Evolutionary conservation across 2,797 vertebrate genomes (phyloP), one percentile per base, ranked within the genome.

Genomic region (Crocidura indochinensis): DNA sequence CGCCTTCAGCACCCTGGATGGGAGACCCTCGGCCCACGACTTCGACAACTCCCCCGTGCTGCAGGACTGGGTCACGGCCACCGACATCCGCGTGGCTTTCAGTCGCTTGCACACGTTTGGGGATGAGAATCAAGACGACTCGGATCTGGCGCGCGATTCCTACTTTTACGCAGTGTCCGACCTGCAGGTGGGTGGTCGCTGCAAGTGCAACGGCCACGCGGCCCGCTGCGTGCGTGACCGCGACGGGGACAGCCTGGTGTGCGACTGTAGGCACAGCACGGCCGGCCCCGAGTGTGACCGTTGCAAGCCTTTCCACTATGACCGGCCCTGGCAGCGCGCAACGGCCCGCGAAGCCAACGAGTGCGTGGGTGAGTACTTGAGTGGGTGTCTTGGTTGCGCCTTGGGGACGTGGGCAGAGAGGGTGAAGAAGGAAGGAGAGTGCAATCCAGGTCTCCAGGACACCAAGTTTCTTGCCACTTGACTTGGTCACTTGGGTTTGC

Each of bases 11-110:
- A 99, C 99, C 80, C 98, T 99, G 98, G 99, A 99, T 97, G 99
- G 99, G 12, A 96, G 99, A 90, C 99, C 99, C 94, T 99, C 99
- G 24, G 99, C 99, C 90, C 99, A 99, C 98, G 99, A 99, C 98
- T 99, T 99, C 97, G 99, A 99, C 97, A 99, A 99, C 98, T 99
- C 99, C 38, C 99, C 99, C 0, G 99, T 99, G 93, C 98, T 99
- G 96, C 99, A 99, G 98, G 99, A 99, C 98, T 99, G 99, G 99
- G 99, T 99, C 94, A 99, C 99, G 53, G 99, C 99, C 98, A 99
- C 99, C 46, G 99, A 99, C 97, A 99, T 99, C 98, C 98, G 99
- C 95, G 99, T 99, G 97, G 98, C 98, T 94, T 99, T 99, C 98
- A 99, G 98, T 95, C 99, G 99, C 90, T 98, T 99, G 68, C 99